Base-by-base conservation (phyloP, 2,888 invertebrate species). In the Drosophila percnosoma region DNA sequence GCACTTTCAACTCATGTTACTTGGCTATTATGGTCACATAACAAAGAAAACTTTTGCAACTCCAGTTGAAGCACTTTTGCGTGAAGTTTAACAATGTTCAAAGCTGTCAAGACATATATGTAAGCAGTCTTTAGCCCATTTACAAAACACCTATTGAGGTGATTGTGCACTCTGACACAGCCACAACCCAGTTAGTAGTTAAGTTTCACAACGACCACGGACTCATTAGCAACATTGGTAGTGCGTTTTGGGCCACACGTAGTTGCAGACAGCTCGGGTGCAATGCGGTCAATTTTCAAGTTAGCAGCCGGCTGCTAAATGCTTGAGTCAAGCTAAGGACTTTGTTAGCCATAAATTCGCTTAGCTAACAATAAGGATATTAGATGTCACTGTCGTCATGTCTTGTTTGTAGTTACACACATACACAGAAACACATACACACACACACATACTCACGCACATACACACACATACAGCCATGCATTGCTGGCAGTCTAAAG, bases 331-430 rank as follows among this genome's bases (percentile, higher is more conserved):
- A 79, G 86, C 74, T 81, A 76, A 81, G 81, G 75, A 83, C 79
- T 81, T 85, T 86, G 88, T 83, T 88, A 76, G 88, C 86, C 73
- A 89, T 85, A 88, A 87, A 88, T 89, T 88, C 75, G 61, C 72
- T 72, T 72, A 71, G 81, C 90, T 73, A 83, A 90, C 88, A 90
- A 88, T 88, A 86, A 88, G 83, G 90, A 87, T 87, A 87, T 87
- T 88, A 83, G 79, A 88, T 87, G 86, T 88, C 90, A 86, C 68
- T 79, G 79, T 74, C 75, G 70, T 72, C 73, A 72, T 85, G 86
- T 76, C 78, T 73, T 66, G 73, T 68, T 64, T 42, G 58, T 51
- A 36, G 31, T 42, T 42, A 38, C n/a, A 8, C 24, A 54, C 15
- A 34, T 0, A 21, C 15, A 34, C 1, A 29, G 2, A 4, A 4